phyloP scores from a whole-genome alignment of 2,797 vertebrate species.

The Myotis findleyi region DNA sequence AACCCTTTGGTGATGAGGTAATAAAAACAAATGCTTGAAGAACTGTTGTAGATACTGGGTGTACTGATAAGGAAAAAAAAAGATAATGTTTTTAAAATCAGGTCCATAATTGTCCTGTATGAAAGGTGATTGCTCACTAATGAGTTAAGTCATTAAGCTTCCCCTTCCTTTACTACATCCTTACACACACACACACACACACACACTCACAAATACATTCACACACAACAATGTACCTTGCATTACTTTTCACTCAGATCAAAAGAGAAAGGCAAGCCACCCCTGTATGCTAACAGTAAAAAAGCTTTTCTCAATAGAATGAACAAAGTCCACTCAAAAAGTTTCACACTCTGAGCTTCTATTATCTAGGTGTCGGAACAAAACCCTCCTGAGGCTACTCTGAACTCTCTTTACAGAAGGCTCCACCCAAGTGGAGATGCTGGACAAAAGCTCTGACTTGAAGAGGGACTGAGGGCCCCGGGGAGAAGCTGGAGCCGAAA shows the following conservation, averaged over 20 bases:
- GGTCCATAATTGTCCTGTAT: neutral
- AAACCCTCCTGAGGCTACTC: neutral
- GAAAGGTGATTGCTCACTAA: neutral
- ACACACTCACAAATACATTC: neutral
- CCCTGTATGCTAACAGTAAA: neutral
- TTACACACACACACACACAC: neutral
- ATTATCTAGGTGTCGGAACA: neutral
- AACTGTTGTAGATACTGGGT: neutral
- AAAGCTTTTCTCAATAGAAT: neutral
- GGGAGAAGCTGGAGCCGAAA: neutral
- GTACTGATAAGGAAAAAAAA: neutral
- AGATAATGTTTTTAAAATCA: neutral
- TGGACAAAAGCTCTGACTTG: neutral
- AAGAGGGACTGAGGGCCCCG: neutral
- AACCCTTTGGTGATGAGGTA: neutral
- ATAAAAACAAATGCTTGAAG: neutral
- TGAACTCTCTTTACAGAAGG: neutral
- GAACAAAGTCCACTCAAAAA: neutral
- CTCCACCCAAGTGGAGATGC: neutral
- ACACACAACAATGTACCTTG: neutral
- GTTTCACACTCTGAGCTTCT: neutral
- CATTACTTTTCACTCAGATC: neutral
- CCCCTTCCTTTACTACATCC: neutral
- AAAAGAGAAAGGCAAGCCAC: neutral
- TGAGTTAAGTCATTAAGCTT: neutral